These are phyloP conservation scores for Heliconius cydno DNA, from an alignment of 2,888 invertebrate genomes.

Conservation along the genomic window DNA sequence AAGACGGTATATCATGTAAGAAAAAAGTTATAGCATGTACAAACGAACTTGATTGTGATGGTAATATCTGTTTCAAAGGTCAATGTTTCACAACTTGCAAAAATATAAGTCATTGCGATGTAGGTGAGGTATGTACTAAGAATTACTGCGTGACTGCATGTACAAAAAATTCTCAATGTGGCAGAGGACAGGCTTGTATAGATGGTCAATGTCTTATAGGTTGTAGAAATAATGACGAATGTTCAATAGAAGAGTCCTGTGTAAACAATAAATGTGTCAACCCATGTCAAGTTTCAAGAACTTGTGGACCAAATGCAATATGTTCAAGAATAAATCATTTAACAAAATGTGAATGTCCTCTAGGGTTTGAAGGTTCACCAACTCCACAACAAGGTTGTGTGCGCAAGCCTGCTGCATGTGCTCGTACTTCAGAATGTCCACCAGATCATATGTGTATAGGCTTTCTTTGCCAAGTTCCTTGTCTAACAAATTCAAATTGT, in stretches of 20 bases:
- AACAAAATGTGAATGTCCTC: slow-evolving; percentile 91
- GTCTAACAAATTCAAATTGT: slow-evolving; percentile 88
- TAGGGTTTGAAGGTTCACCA: slow-evolving; percentile 93
- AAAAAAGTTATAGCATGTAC: slow-evolving; percentile 86
- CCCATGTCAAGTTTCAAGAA: slow-evolving; percentile 89
- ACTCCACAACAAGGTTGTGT: slow-evolving; percentile 95
- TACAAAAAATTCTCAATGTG: slow-evolving; percentile 91
- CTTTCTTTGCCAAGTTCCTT: slow-evolving; percentile 90
- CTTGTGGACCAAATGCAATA: slow-evolving; percentile 93
- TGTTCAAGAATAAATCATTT: slow-evolving; percentile 90
- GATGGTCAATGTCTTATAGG: slow-evolving; percentile 91
- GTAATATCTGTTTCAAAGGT: slow-evolving; percentile 90
- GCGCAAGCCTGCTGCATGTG: slow-evolving; percentile 89
- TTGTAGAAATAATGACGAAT: slow-evolving; percentile 92
- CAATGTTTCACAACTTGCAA: slow-evolving; percentile 93
- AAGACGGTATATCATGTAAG: slow-evolving; percentile 85
- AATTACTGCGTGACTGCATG: slow-evolving; percentile 92
- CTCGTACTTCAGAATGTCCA: slow-evolving; percentile 88
- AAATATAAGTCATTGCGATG: slow-evolving; percentile 89
- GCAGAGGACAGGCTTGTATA: slow-evolving; percentile 90
- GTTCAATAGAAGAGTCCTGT: slow-evolving; percentile 89
- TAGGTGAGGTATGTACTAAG: slow-evolving; percentile 90
- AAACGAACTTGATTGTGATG: slow-evolving; percentile 89
- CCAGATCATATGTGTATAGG: slow-evolving; percentile 90
- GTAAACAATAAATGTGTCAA: slow-evolving; percentile 92